Percentiles rank a stretch among this genome's conserved stretches.
Conservation (phyloP, 2,797 vertebrate species). For the Mus caroli region DNA sequence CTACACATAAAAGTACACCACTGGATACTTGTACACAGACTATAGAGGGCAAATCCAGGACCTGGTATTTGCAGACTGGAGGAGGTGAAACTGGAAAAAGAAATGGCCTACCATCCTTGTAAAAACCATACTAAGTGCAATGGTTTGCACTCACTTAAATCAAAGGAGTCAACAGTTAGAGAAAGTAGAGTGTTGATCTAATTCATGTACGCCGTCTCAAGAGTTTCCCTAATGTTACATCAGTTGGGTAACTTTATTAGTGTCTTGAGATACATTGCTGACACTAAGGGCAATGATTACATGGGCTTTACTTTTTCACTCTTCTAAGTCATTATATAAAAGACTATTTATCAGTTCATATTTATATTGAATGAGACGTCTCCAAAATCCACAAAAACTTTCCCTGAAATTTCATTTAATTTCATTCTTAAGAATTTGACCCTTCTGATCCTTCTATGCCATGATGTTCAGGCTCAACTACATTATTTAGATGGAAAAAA, state of each 20-base stretch:
- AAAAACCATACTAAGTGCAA: not conserved
- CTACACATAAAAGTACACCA: not conserved
- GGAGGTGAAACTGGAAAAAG: not conserved
- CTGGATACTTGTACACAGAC: too few species aligned
- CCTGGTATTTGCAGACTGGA: not conserved
- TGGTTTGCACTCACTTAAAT: not conserved
- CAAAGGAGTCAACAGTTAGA: slow-evolving; percentile 17
- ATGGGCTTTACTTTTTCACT: slow-evolving; percentile 28
- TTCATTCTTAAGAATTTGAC: slow-evolving; percentile 79
- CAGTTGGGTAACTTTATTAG: slow-evolving; percentile 61
- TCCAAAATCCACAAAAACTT: slow-evolving; percentile 69
- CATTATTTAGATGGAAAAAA: slow-evolving; percentile 64
- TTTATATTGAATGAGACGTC: not conserved
- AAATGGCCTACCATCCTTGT: not conserved
- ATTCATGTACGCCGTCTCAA: slow-evolving; percentile 48
- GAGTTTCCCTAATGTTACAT: slow-evolving; percentile 31
- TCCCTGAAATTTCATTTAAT: slow-evolving; percentile 79
- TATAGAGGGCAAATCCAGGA: not conserved
- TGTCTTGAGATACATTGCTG: slow-evolving; percentile 61
- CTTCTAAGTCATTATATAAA: slow-evolving; percentile 35
- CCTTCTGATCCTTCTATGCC: not conserved
- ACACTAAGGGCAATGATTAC: not conserved
- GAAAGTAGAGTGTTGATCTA: not conserved
- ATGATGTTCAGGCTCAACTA: slow-evolving; percentile 72
- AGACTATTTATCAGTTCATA: slow-evolving; percentile 47